A percentile compares a stretch with the other conserved stretches of the same genome.
Conservation (phyloP, 2,797 vertebrate genomes). For the Galago senegalensis region DNA sequence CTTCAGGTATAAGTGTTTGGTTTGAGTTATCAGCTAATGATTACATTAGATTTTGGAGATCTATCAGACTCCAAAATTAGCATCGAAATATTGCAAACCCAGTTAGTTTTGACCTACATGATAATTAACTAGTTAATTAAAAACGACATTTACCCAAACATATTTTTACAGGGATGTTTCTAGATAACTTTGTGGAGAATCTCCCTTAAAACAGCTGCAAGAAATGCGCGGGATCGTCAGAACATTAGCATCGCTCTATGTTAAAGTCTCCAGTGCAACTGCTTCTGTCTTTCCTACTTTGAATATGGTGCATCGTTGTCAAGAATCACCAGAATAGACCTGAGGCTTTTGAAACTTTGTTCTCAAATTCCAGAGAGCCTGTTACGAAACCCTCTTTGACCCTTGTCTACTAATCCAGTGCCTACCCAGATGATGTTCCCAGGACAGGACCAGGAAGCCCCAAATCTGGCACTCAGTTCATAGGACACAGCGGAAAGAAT, state of each 20-base stretch:
- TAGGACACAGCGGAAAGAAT: not conserved
- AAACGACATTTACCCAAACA: not conserved
- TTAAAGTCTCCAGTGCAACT: not conserved
- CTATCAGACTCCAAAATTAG: conserved; percentile 2
- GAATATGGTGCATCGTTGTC: conserved; percentile 65
- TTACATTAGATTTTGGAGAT: not conserved
- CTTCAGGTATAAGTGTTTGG: not conserved
- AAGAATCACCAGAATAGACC: conserved; percentile 61
- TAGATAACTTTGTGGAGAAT: not conserved
- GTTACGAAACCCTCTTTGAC: conserved; percentile 38
- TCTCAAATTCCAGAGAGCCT: conserved; percentile 67
- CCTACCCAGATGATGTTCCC: conserved; percentile 53
- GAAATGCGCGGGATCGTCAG: not conserved
- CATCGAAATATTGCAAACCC: not conserved
- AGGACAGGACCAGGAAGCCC: conserved; percentile 20
- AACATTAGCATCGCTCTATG: not conserved
- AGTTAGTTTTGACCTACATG: not conserved
- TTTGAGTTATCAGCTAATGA: conserved; percentile 15
- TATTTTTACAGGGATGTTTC: not conserved
- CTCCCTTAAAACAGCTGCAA: not conserved
- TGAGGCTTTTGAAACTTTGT: conserved; percentile 75
- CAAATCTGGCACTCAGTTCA: conserved; percentile 7
- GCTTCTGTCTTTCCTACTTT: conserved; percentile 31
- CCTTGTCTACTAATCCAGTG: conserved; percentile 57
- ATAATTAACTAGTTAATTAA: conserved; percentile 38